A percentile compares a stretch with the other conserved stretches of the same genome.
phyloP scores from a whole-genome alignment of 1,140 invertebrate genomes.

The Arion vulgaris region DNA sequence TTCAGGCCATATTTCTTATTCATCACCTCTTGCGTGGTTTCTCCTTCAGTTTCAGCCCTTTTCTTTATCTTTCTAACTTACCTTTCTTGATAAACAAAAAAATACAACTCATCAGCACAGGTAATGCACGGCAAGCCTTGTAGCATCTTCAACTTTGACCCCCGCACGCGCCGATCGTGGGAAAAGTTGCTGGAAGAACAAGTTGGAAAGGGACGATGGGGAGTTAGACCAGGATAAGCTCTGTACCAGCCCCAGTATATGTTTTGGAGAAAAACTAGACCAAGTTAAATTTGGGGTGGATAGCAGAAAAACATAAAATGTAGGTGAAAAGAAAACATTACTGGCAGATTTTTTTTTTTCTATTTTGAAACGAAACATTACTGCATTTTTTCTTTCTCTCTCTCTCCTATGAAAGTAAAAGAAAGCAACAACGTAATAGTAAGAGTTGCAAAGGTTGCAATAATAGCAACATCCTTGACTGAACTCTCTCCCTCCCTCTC shows the following conservation, averaged over 20 bases:
- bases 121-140: conserved; percentile 6
- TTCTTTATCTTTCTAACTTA: not conserved
- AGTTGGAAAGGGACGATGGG: not conserved
- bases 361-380: too few relatives aligned
- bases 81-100: not conserved
- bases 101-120: not conserved
- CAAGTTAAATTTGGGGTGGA: not conserved
- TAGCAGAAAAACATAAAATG: not conserved
- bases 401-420: too few relatives aligned
- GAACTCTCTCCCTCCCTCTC: too few relatives aligned
- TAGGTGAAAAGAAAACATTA: not conserved
- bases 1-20: not conserved
- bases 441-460: too few relatives aligned
- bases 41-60: not conserved
- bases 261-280: not conserved
- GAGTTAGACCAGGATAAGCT: not conserved
- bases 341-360: too few relatives aligned
- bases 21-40: not conserved
- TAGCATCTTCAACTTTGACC: conserved; percentile 24
- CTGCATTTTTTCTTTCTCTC: too few relatives aligned
- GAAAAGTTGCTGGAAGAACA: conserved; percentile 10
- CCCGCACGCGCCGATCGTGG: conserved; percentile 21
- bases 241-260: not conserved
- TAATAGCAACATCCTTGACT: too few relatives aligned
- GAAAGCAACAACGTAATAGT: too few relatives aligned